Evolutionary conservation across 2,888 invertebrate species (phyloP), one percentile per base, ranked within the genome.

Genomic region (Ennomos erosarius): DNA sequence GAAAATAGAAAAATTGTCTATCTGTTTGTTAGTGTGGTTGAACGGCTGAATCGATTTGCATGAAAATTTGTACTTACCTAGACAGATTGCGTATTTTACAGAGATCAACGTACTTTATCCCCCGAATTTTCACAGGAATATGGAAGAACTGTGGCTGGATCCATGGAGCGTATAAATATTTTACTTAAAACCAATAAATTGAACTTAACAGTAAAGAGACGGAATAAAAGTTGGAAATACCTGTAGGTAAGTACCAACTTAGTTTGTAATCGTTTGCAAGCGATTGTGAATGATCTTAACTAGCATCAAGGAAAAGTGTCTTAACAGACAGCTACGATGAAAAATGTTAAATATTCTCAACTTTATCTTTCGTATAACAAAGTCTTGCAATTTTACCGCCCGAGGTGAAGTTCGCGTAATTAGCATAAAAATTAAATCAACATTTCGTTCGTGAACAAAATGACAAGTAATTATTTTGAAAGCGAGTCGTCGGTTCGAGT

Each of bases 381-480:
- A 63, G 63, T 61, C 64, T 53, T 62, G 64, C 62, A 65, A 67
- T 67, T 61, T 64, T 62, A 58, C 55, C 56, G 59, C 60, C 53
- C 59, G 60, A 64, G 59, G 67, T 64, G 67, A 68, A 62, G 64
- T 66, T 65, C 63, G 62, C 60, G 59, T 68, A 73, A 79, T 80
- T 75, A 73, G 71, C 72, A 78, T 76, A 74, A 73, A 78, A 81
- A 80, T 77, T 75, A 70, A 79, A 80, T 81, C 73, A 76, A 76
- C 75, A 74, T 78, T 76, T 71, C 72, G 64, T 71, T 65, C 71
- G 66, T 67, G 75, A 76, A 76, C 73, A 74, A 81, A 79, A 84
- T 81, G 76, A 74, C 76, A 76, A 79, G 80, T 81, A 81, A 85
- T 86, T 84, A 85, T 84, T 84, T 85, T 78, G 78, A 76, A 76